phyloP scores from a whole-genome alignment of 2,113 vertebrate species.

The Trematomus loennbergii region DNA sequence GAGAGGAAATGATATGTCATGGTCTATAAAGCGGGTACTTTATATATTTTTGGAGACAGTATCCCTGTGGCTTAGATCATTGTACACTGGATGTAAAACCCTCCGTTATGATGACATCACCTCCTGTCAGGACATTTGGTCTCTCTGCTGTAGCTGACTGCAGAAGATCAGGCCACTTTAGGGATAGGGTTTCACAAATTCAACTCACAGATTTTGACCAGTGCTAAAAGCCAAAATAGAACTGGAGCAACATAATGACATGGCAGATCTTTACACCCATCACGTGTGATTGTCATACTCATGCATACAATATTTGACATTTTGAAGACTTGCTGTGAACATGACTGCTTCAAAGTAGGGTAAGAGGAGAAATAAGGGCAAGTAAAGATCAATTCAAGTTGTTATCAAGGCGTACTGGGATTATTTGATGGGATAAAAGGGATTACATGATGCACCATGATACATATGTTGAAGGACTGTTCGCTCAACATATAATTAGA shows the following conservation, averaged over 20 bases:
- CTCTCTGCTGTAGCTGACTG: conserved; percentile 21
- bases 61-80: conserved; percentile 65
- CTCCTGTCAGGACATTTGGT: conserved; percentile 46
- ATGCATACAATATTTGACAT: neutral
- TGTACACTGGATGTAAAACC: conserved; percentile 48
- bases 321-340: conserved; percentile 27
- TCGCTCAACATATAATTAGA: neutral
- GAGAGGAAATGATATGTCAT: conserved; percentile 75
- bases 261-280: conserved; percentile 13
- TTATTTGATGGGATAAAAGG: neutral
- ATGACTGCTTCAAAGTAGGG: neutral
- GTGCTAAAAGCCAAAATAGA: conserved; percentile 38
- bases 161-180: conserved; percentile 32
- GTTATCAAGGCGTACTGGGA: neutral
- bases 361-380: neutral
- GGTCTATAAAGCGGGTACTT: conserved; percentile 69
- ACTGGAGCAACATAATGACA: conserved; percentile 10
- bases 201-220: conserved; percentile 24
- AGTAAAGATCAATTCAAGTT: conserved; percentile 1
- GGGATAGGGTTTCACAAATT: conserved; percentile 36
- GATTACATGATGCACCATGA: neutral
- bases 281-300: neutral
- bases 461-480: neutral
- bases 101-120: conserved; percentile 50
- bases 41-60: conserved; percentile 63